A percentile compares a stretch with the other conserved stretches of the same genome.
phyloP scores from a whole-genome alignment of 2,797 vertebrate species.

The Melopsittacus undulatus region DNA sequence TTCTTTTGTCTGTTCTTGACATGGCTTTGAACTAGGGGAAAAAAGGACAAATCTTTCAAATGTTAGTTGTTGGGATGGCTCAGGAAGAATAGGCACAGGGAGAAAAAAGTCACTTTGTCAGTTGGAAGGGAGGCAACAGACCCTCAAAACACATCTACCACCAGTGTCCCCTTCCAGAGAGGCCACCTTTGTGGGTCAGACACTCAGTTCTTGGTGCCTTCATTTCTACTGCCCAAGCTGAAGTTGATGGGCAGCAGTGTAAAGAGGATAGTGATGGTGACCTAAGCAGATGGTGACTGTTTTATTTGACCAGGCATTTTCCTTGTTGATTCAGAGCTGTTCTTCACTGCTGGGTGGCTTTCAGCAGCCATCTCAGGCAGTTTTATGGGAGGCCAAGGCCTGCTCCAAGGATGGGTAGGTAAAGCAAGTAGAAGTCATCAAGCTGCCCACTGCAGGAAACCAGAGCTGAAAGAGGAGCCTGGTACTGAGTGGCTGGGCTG shows the following conservation, averaged over 20 bases:
- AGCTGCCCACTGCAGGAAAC: not conserved
- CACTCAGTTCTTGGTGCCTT: not conserved
- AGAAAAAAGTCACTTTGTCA: not conserved
- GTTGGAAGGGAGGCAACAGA: not conserved
- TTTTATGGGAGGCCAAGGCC: not conserved
- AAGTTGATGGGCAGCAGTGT: not conserved
- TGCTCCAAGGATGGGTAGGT: not conserved
- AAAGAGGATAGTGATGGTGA: not conserved
- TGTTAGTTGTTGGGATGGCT: not conserved
- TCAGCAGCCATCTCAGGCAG: not conserved
- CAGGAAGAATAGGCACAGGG: not conserved
- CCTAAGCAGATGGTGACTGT: not conserved
- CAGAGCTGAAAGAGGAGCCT: not conserved
- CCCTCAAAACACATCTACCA: not conserved
- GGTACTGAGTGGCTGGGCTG: not conserved
- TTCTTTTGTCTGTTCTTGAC: not conserved
- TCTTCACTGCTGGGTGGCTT: accelerated
- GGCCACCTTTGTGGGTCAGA: not conserved
- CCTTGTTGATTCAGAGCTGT: not conserved
- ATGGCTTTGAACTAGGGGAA: not conserved
- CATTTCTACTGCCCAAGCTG: accelerated
- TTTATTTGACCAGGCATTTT: not conserved
- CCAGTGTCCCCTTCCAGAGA: not conserved
- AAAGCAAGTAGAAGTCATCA: not conserved
- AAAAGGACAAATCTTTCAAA: not conserved